Base-by-base conservation (phyloP, 2,888 invertebrate genomes). In the Nemotelus pantherinus region DNA sequence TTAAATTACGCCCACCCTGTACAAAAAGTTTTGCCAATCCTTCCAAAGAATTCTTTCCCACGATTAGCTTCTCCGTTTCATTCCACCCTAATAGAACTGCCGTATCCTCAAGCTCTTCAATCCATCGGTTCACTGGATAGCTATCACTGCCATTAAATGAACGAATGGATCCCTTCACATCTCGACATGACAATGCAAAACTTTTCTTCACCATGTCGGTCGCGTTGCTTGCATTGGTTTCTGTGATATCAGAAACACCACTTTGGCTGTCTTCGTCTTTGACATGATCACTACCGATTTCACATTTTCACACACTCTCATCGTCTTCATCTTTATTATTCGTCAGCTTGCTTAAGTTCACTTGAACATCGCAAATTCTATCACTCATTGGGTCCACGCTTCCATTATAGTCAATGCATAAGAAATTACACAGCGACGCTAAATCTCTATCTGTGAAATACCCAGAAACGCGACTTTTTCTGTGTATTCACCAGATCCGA, bases 11-110 rank as follows among this genome's bases (percentile, higher is more conserved):
- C 10, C 25, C 68, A 2, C 50, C 53, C 39, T 68, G 68, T n/a
- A 68, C 53, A 48, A 48, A 68, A 7, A 50, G 2, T 25, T 68
- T 48, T 25, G 48, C 68, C 25, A 47, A 39, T 9, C 68, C 68
- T 3, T 39, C 39, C 25, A 25, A 25, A 25, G 25, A 25, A 25
- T 25, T 25, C 25, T 25, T 25, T 25, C 25, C 25, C 25, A 68
- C n/a, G 0, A 68, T 50, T 5, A 68, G 53, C 25, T 47, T 68
- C 7, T 48, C 4, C n/a, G 41, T 41, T 4, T 68, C 68, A 3
- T 2, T 50, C 68, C 68, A 48, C 25, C 50, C 50, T 2, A 50
- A 50, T 2, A 50, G 3, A 3, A 5, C 50, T 3, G 48, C 45
- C 1, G 53, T 45, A n/a, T 68, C 68, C 7, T 25, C 25, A 25